Percentiles rank a stretch among this genome's conserved stretches.
Conservation (phyloP, 2,888 invertebrate genomes). For the Leptinotarsa rubiginosa region DNA sequence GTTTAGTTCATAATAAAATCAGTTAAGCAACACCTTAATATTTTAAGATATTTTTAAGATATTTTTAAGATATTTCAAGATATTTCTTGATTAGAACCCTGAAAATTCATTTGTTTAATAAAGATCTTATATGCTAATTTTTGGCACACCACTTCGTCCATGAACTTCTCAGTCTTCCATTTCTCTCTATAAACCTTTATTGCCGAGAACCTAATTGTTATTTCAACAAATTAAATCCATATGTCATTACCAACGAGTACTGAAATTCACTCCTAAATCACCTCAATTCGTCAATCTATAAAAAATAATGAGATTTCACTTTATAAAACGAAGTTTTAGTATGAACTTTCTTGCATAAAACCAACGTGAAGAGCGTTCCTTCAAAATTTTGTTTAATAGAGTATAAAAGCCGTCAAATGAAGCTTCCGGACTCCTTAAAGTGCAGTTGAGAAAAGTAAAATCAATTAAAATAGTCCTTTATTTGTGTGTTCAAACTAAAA, state of each 20-base stretch:
- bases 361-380: background rate
- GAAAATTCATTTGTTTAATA: too few relatives aligned
- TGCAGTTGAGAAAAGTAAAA: slow-evolving; percentile 38
- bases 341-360: background rate
- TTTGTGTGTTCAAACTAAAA: slow-evolving; percentile 49
- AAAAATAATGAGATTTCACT: slow-evolving; percentile 1
- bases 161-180: too few relatives aligned
- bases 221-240: too few relatives aligned
- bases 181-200: too few relatives aligned
- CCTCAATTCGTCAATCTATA: background rate
- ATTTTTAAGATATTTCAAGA: too few relatives aligned
- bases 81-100: too few relatives aligned
- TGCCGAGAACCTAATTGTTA: too few relatives aligned
- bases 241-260: background rate
- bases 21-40: too few relatives aligned
- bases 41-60: too few relatives aligned
- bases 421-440: slow-evolving; percentile 39
- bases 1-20: too few relatives aligned
- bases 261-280: background rate
- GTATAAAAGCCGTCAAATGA: slow-evolving; percentile 41
- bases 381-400: slow-evolving; percentile 9
- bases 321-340: background rate
- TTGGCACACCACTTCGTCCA: too few relatives aligned
- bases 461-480: slow-evolving; percentile 47
- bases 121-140: too few relatives aligned